Conservation (phyloP, 64 coral and sea anemone species). For the Stichodactyla mertensii region DNA sequence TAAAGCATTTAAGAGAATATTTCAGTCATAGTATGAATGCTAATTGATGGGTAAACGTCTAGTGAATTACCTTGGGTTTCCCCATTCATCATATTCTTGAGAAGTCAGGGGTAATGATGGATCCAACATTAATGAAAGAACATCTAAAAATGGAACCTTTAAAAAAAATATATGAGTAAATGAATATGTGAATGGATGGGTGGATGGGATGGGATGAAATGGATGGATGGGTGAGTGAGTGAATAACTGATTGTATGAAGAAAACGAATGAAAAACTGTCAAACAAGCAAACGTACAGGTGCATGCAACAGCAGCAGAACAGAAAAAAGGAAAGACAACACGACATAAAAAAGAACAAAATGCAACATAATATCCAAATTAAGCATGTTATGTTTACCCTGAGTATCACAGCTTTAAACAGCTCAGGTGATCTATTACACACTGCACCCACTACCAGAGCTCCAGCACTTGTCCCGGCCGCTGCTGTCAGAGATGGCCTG, state of each 20-base stretch:
- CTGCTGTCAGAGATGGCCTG: slow-evolving; percentile 61
- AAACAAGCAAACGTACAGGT: too few relatives aligned
- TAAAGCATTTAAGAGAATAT: not conserved
- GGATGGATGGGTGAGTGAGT: too few relatives aligned
- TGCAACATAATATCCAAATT: not conserved
- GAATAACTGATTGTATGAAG: too few relatives aligned
- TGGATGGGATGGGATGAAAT: not conserved
- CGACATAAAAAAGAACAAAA: not conserved
- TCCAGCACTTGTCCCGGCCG: slow-evolving; percentile 71
- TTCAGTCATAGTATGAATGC: not conserved
- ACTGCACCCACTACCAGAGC: slow-evolving; percentile 76
- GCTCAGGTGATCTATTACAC: slow-evolving; percentile 73
- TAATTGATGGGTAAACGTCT: too few relatives aligned
- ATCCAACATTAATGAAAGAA: slow-evolving; percentile 89
- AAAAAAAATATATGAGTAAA: not conserved
- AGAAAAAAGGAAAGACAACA: not conserved
- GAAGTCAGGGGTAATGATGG: slow-evolving; percentile 72
- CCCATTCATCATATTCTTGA: slow-evolving; percentile 96
- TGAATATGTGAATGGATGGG: not conserved
- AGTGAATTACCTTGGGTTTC: slow-evolving; percentile 65
- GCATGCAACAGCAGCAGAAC: not conserved
- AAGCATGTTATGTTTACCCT: slow-evolving; percentile 36
- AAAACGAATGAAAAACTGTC: too few relatives aligned
- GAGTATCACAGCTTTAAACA: slow-evolving; percentile 78
- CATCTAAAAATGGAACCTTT: slow-evolving; percentile 92